A percentile compares a stretch with the other conserved stretches of the same genome.
These are phyloP conservation scores for Ammodytes marinus DNA, from an alignment of 2,113 vertebrate species.

Conservation along the genomic window DNA sequence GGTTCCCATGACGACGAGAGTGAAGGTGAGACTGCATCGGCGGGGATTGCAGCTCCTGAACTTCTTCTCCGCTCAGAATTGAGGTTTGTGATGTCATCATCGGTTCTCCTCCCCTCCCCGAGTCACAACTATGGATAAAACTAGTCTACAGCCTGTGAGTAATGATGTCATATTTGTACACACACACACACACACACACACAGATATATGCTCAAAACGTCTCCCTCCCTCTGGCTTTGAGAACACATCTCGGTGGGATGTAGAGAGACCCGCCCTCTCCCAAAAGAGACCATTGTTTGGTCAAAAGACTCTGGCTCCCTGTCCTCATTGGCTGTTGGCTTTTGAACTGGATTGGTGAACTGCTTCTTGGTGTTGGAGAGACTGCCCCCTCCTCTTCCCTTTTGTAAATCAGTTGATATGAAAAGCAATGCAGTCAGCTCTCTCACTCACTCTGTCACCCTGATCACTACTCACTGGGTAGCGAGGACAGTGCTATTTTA, in stretches of 20 bases:
- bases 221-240: constrained; percentile 85
- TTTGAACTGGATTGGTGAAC: constrained; percentile 75
- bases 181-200: constrained; percentile 35
- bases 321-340: constrained; percentile 67
- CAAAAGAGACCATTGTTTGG: constrained; percentile 65
- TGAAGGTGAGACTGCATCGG: constrained; percentile 69
- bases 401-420: constrained; percentile 81
- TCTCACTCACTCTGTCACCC: constrained; percentile 65
- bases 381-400: constrained; percentile 71
- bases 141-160: constrained; percentile 85
- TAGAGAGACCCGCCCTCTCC: constrained; percentile 59
- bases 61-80: constrained; percentile 85
- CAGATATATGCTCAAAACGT: constrained; percentile 76
- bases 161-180: constrained; percentile 89
- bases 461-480: constrained; percentile 68
- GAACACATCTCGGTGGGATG: constrained; percentile 63
- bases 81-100: constrained; percentile 88
- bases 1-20: constrained; percentile 77
- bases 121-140: constrained; percentile 84
- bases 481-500: constrained; percentile 72
- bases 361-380: constrained; percentile 69
- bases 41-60: constrained; percentile 70
- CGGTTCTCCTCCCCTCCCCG: constrained; percentile 83
- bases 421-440: constrained; percentile 82
- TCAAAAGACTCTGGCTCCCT: constrained; percentile 63